Base-by-base conservation (phyloP, 2,113 vertebrate species). In the Antechinus flavipes region DNA sequence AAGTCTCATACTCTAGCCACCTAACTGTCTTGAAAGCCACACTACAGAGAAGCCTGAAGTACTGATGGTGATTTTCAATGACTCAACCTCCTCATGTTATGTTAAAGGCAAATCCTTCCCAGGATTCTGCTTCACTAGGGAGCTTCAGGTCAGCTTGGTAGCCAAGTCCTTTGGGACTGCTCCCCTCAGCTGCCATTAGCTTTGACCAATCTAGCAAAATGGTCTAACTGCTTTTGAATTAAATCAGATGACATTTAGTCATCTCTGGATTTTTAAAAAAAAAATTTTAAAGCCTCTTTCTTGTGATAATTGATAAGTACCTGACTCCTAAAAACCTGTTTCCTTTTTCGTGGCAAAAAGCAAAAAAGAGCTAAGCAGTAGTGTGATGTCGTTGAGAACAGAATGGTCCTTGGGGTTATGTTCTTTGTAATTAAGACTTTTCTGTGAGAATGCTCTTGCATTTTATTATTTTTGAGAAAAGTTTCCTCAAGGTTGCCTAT, bases 171-270 rank as follows among this genome's bases (percentile, higher is more conserved):
- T 92, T 47, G 91, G 56, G 52, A 90, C 58, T 93, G 84, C 55
- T 3, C 35, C 89, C 9, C 30, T 92, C 68, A 9, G 49, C 3
- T 89, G 54, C 53, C 22, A 84, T 42, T 50, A 94, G n/a, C 8
- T 97, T 93, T 93, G 58, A 47, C 47, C 95, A 30, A 50, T 95
- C 46, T 93, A 76, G 16, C 94, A 91, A 95, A 94, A 25, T 93
- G 7, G 46, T 91, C 90, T 90, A 50, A 94, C 30, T 55, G 42
- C 49, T 91, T 54, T 10, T 53, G 94, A 95, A 84, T 84, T 84
- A 84, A 84, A 84, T 84, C 68, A 84, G 35, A 42, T n/a, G n/a
- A 7, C 19, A 95, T 55, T 26, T n/a, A 47, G 46, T 23, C 46
- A 46, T 27, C 16, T 68, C 50, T 52, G 50, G 50, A 52, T 91